Conservation (phyloP, 2,113 vertebrate genomes). For the Bucco capensis region DNA sequence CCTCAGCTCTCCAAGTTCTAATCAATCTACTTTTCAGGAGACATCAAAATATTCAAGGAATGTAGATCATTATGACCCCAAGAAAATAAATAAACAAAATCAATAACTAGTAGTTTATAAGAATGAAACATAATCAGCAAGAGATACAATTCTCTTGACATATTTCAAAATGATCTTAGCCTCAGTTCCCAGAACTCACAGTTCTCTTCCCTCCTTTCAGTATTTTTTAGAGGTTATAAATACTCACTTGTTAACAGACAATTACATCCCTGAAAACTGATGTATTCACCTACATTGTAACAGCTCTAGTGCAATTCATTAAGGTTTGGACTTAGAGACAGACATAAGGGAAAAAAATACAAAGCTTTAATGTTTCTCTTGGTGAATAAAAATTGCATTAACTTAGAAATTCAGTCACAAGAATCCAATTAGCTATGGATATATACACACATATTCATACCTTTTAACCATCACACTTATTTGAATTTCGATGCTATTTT, state of each 20-base stretch:
- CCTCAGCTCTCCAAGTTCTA: not conserved
- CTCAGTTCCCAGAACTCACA: not conserved
- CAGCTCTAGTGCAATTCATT: not conserved
- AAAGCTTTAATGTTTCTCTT: slow-evolving; percentile 2
- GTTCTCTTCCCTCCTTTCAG: not conserved
- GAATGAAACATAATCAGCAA: not conserved
- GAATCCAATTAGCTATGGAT: slow-evolving; percentile 45
- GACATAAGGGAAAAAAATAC: not conserved
- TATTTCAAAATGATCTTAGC: not conserved
- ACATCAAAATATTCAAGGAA: not conserved
- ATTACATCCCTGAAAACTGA: not conserved
- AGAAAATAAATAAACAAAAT: not conserved
- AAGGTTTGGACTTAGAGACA: not conserved
- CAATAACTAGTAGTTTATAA: not conserved
- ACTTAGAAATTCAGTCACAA: slow-evolving; percentile 29
- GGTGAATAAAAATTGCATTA: slow-evolving; percentile 34
- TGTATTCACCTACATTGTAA: not conserved
- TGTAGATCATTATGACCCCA: not conserved
- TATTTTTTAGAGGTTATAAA: not conserved
- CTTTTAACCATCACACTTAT: slow-evolving; percentile 11
- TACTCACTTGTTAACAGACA: not conserved
- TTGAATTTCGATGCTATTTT: slow-evolving; percentile 29
- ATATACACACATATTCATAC: slow-evolving; percentile 26
- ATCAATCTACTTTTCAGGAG: slow-evolving; percentile 22
- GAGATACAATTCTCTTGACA: not conserved